A percentile compares a stretch with the other conserved stretches of the same genome.
These are phyloP conservation scores for Phyllotreta striolata DNA, from an alignment of 2,888 invertebrate genomes.

Conservation along the genomic window DNA sequence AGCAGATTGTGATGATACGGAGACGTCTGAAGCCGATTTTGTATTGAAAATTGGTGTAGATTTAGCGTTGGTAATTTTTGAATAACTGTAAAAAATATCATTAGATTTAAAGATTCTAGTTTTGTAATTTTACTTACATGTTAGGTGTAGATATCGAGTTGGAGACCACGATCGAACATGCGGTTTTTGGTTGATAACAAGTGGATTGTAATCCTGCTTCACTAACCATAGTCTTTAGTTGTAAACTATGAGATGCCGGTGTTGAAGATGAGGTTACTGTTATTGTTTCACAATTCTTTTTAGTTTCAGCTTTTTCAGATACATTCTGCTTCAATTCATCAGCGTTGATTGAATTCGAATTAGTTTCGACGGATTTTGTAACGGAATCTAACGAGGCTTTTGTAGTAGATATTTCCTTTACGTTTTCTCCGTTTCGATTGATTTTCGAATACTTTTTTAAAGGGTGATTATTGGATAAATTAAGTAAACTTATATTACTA, in stretches of 20 bases:
- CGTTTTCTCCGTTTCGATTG: constrained; percentile 46
- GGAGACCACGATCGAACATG: constrained; percentile 53
- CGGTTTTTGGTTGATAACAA: constrained; percentile 55
- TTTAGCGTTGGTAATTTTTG: constrained; percentile 12
- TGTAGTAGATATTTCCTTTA: constrained; percentile 15
- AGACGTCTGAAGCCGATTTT: background rate
- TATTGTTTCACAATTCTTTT: background rate
- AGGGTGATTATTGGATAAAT: constrained; percentile 58
- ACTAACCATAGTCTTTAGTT: constrained; percentile 31
- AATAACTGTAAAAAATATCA: constrained; percentile 14
- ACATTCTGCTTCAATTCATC: background rate
- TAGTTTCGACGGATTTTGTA: constrained; percentile 12
- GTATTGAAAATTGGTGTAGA: background rate
- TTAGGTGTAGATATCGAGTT: constrained; percentile 46
- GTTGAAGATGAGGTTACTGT: constrained; percentile 34
- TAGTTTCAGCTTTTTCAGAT: background rate
- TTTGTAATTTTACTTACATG: constrained; percentile 19
- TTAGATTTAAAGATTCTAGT: background rate
- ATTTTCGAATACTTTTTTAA: constrained; percentile 54
- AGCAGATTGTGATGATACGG: constrained; percentile 2
- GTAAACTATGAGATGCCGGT: constrained; percentile 29
- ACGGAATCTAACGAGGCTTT: constrained; percentile 6
- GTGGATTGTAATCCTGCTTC: constrained; percentile 44
- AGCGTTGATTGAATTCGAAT: background rate
- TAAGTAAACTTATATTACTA: constrained; percentile 52